A percentile compares a stretch with the other conserved stretches of the same genome.
Conservation (phyloP, 2,113 vertebrate species). For the Gasterosteus aculeatus region DNA sequence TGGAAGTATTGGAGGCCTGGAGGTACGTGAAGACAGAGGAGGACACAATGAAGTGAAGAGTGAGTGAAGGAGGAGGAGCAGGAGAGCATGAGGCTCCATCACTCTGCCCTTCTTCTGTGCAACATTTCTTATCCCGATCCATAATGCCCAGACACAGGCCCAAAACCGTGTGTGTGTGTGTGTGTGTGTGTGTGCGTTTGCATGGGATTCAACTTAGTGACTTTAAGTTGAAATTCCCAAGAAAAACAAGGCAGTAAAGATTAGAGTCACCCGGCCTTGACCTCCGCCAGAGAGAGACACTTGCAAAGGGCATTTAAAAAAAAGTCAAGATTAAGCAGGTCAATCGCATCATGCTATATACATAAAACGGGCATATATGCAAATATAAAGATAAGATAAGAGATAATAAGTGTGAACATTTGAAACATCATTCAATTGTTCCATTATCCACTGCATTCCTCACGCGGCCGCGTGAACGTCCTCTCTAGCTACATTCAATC, state of each 20-base stretch:
- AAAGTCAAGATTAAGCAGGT: constrained; percentile 22
- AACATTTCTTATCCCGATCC: constrained; percentile 9
- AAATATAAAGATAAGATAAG: not conserved
- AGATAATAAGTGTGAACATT: not conserved
- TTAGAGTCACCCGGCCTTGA: constrained; percentile 74
- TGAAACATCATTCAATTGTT: not conserved
- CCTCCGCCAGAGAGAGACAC: constrained; percentile 31
- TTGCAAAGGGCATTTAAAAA: not conserved
- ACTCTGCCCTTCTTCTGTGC: constrained; percentile 4
- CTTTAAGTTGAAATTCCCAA: constrained; percentile 60
- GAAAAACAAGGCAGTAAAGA: constrained; percentile 82
- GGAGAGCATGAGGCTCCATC: constrained; percentile 41
- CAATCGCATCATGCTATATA: not conserved
- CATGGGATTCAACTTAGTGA: constrained; percentile 57
- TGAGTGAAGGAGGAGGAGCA: constrained; percentile 8
- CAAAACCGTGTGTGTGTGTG: not conserved
- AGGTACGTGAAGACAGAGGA: not conserved
- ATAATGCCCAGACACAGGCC: not conserved
- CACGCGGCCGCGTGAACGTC: not conserved
- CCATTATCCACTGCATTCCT: not conserved
- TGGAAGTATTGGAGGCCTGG: not conserved
- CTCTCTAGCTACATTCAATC: constrained; percentile 18
- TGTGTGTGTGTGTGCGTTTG: constrained; percentile 23
- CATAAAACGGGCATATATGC: not conserved
- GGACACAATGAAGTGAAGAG: not conserved